Base-by-base conservation (phyloP, 2,888 invertebrate genomes). In the Galerucella nymphaeae region DNA sequence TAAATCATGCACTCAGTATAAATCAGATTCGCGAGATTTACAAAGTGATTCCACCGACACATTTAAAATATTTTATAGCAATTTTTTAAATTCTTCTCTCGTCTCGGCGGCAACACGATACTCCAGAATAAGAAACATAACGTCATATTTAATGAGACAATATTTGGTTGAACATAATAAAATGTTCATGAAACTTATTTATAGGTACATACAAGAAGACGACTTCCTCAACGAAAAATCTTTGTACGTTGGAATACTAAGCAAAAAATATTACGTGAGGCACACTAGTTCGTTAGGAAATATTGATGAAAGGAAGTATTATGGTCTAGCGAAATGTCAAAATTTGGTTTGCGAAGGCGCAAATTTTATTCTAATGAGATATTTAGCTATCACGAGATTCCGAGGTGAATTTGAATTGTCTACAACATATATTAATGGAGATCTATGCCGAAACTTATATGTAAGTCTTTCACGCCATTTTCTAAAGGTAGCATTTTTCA, bases 331-430 rank as follows among this genome's bases (percentile, higher is more conserved):
- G 57, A 86, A 85, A 30, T 86, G 89, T n/a, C 85, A 84, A 66
- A 85, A 89, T 78, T 87, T 91, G 73, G 84, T 92, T 65, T 87
- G 90, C n/a, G 92, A 92, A 86, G 91, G 91, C 45, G 89, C 90
- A 10, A 91, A 89, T 83, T 86, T 92, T 72, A 82, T 92, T 14
- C 82, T 92, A 18, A 85, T 91, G 83, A 87, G 92, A 75, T 91
- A 90, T 81, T 84, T 92, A 45, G 90, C 89, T 2, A 81, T 91
- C 14, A 85, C 83, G 16, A 87, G 89, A 76, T 89, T 87, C 79
- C 85, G 85, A 66, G 92, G 92, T 11, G 86, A 82, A 68, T 86
- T 92, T 75, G 89, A 89, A 81, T 87, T 90, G 23, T 87, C 89
- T 23, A 88, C 89, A 16, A 87, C 90, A 65, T 87, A 90, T 76